These are phyloP conservation scores for Yponomeuta malinellus DNA, from an alignment of 2,888 invertebrate species.

Conservation along the genomic window DNA sequence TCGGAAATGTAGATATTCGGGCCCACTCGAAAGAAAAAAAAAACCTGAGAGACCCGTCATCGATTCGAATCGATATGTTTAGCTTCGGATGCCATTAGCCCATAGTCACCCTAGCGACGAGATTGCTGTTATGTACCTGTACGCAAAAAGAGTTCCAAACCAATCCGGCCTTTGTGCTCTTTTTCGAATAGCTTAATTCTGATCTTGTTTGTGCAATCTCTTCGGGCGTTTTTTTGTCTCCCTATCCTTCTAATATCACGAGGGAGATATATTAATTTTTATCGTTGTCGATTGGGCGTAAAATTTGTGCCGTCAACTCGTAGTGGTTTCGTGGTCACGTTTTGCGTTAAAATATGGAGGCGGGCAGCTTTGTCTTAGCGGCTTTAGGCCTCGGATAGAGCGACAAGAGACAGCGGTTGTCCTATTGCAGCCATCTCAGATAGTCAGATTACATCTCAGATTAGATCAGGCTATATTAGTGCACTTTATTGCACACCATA, in stretches of 20 bases:
- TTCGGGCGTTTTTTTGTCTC: slow-evolving; percentile 53
- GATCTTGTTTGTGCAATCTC: slow-evolving; percentile 30
- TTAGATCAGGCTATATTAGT: no score
- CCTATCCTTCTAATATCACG: slow-evolving; percentile 28
- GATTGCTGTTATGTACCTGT: slow-evolving; percentile 52
- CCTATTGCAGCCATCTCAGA: not conserved
- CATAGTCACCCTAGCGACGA: slow-evolving; percentile 58
- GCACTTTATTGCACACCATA: no score
- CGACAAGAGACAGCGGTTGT: not conserved
- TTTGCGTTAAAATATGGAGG: slow-evolving; percentile 66
- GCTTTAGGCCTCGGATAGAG: slow-evolving; percentile 22
- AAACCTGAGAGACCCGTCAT: slow-evolving; percentile 32
- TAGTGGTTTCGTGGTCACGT: slow-evolving; percentile 61
- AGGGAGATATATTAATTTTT: slow-evolving; percentile 65
- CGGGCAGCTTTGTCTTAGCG: slow-evolving; percentile 52
- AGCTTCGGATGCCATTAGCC: slow-evolving; percentile 56
- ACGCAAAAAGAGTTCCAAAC: slow-evolving; percentile 49
- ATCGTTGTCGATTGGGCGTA: slow-evolving; percentile 66
- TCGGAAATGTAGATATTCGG: slow-evolving; percentile 39
- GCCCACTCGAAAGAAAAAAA: slow-evolving; percentile 36
- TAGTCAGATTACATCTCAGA: no score
- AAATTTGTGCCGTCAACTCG: slow-evolving; percentile 51
- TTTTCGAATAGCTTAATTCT: slow-evolving; percentile 46
- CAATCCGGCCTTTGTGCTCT: slow-evolving; percentile 51
- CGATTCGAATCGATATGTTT: slow-evolving; percentile 42